These are phyloP conservation scores for Osmerus mordax DNA, from an alignment of 2,113 vertebrate species.

Conservation along the genomic window DNA sequence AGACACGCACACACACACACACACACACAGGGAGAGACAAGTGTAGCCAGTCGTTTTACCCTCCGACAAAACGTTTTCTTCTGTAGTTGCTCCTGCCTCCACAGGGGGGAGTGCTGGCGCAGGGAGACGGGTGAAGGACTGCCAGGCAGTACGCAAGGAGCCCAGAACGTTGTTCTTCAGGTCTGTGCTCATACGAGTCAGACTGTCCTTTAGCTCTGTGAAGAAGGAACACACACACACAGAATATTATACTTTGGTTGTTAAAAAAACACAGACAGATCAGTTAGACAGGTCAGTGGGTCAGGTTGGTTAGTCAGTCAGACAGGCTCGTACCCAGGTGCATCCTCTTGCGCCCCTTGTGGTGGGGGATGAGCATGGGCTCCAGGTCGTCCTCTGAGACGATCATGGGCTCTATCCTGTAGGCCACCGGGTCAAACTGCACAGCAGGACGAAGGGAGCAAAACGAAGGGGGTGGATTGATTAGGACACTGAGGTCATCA, in stretches of 20 bases:
- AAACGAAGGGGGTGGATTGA: not conserved
- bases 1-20: not conserved
- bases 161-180: conserved; percentile 78
- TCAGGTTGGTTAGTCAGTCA: not conserved
- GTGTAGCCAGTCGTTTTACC: conserved; percentile 32
- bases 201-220: conserved; percentile 90
- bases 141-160: conserved; percentile 89
- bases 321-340: conserved; percentile 80
- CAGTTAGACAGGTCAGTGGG: too few species aligned
- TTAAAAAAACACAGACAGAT: too few species aligned
- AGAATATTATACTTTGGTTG: not conserved
- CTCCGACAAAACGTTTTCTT: conserved; percentile 25
- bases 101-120: conserved; percentile 74
- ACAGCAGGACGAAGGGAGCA: not conserved
- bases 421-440: conserved; percentile 95
- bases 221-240: conserved; percentile 4
- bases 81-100: conserved; percentile 45
- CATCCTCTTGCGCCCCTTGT: conserved; percentile 98
- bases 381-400: conserved; percentile 81
- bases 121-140: conserved; percentile 82
- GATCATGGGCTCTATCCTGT: conserved; percentile 97
- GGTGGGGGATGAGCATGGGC: conserved; percentile 96
- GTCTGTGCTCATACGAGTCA: conserved; percentile 91
- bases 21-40: conserved; percentile 4
- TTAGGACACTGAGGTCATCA: not conserved